phyloP scores from a whole-genome alignment of 2,113 vertebrate species.

The Ciconia boyciana region DNA sequence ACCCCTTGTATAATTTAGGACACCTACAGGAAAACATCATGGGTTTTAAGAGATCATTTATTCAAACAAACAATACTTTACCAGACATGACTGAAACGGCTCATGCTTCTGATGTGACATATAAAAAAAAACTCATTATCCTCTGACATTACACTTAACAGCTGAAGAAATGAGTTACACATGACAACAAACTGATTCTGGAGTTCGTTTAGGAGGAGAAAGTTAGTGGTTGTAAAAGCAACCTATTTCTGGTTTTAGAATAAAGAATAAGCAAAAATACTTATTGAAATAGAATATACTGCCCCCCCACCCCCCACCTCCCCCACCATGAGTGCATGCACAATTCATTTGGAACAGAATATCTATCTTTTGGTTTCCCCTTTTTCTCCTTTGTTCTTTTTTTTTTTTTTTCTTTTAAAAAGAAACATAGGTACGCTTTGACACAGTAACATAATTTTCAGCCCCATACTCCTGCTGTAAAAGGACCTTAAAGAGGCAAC shows the following conservation, averaged over 20 bases:
- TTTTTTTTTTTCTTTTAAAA: neutral
- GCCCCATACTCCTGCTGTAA: rapidly evolving
- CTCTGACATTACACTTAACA: neutral
- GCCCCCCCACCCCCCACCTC: too few relatives aligned
- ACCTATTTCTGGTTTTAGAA: neutral
- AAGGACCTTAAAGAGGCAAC: neutral
- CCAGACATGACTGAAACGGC: neutral
- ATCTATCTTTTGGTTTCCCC: neutral
- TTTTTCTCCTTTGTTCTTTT: neutral
- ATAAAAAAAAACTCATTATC: neutral
- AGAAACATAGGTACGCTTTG: neutral
- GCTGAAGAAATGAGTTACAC: neutral
- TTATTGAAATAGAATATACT: neutral
- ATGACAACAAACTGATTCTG: neutral
- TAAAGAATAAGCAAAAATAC: neutral
- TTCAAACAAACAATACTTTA: neutral
- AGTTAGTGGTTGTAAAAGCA: neutral
- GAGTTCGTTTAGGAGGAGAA: neutral
- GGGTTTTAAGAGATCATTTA: neutral
- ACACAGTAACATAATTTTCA: neutral
- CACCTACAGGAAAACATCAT: neutral
- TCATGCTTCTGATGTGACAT: neutral
- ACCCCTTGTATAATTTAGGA: neutral
- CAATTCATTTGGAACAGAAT: neutral
- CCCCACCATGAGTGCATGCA: rapidly evolving